phyloP scores from a whole-genome alignment of 1,140 invertebrate genomes.

The Drosophila nikananu region DNA sequence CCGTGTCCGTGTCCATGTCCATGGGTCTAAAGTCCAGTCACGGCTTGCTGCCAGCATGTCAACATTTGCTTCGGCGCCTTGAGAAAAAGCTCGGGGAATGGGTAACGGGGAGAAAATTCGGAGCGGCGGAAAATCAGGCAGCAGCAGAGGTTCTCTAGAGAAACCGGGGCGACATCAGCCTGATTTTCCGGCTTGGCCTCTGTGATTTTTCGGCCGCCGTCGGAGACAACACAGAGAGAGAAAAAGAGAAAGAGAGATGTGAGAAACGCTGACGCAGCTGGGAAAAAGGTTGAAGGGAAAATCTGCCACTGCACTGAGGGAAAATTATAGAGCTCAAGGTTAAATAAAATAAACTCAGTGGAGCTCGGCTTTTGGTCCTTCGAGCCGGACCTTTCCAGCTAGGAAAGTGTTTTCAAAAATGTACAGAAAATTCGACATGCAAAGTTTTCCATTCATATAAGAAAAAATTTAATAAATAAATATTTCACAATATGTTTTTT shows the following conservation, averaged over 20 bases:
- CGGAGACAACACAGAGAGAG: constrained; percentile 29
- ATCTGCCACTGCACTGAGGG: constrained; percentile 7
- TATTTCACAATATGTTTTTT: neutral
- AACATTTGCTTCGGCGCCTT: constrained; percentile 60
- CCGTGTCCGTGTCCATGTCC: constrained; percentile 43
- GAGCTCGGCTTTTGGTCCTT: neutral
- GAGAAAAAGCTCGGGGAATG: constrained; percentile 40
- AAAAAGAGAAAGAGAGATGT: constrained; percentile 12
- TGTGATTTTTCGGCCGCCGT: constrained; percentile 73
- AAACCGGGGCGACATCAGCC: constrained; percentile 52
- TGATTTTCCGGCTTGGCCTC: constrained; percentile 72
- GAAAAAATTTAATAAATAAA: too few species aligned
- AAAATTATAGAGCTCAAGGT: neutral
- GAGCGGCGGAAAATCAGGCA: constrained; percentile 4
- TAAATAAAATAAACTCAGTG: too few species aligned
- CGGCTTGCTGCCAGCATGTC: constrained; percentile 62
- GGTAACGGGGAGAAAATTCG: neutral
- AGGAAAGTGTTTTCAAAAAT: neutral
- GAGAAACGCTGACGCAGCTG: constrained; percentile 54
- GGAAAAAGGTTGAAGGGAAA: constrained; percentile 9
- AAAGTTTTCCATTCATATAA: neutral
- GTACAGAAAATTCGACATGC: neutral
- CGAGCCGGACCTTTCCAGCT: neutral
- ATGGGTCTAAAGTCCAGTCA: constrained; percentile 52
- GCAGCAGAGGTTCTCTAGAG: neutral